Percentiles rank a stretch among this genome's conserved stretches.
phyloP scores from a whole-genome alignment of 1,140 invertebrate genomes.

The Calliopsis andreniformis region DNA sequence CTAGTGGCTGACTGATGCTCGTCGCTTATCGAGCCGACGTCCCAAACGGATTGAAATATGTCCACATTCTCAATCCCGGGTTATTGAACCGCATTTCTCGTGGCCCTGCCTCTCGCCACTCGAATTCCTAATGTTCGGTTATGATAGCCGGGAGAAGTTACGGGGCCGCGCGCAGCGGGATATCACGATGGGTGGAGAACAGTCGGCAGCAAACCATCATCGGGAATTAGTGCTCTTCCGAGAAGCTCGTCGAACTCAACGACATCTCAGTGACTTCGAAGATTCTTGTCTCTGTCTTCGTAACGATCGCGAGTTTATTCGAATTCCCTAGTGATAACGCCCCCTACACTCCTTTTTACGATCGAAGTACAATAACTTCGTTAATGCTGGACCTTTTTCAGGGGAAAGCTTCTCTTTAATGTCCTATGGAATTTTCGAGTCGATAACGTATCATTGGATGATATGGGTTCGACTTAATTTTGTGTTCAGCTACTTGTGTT shows the following conservation, averaged over 20 bases:
- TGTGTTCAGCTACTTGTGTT: no score
- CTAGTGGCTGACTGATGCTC: conserved; percentile 65
- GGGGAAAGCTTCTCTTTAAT: not conserved
- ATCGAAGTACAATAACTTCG: conserved; percentile 12
- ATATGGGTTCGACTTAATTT: no score
- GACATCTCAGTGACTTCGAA: conserved; percentile 27
- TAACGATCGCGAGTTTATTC: conserved; percentile 33
- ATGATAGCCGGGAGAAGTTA: conserved; percentile 63
- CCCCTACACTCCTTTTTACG: conserved; percentile 14
- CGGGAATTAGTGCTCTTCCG: conserved; percentile 65
- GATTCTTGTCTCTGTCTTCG: conserved; percentile 29
- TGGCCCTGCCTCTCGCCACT: conserved; percentile 24
- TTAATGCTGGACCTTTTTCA: not conserved
- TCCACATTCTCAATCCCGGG: conserved; percentile 55
- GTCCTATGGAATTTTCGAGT: no score
- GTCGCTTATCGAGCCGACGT: conserved; percentile 66
- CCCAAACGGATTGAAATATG: conserved; percentile 66
- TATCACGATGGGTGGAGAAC: conserved; percentile 55
- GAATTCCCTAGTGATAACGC: conserved; percentile 20
- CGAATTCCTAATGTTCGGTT: conserved; percentile 71
- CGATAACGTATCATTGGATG: no score
- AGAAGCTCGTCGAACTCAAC: conserved; percentile 53
- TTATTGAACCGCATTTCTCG: conserved; percentile 58
- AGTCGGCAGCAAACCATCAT: conserved; percentile 60
- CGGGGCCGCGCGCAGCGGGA: conserved; percentile 58